These are phyloP conservation scores for Pelmatolapia mariae DNA, from an alignment of 2,113 vertebrate genomes.

Conservation along the genomic window DNA sequence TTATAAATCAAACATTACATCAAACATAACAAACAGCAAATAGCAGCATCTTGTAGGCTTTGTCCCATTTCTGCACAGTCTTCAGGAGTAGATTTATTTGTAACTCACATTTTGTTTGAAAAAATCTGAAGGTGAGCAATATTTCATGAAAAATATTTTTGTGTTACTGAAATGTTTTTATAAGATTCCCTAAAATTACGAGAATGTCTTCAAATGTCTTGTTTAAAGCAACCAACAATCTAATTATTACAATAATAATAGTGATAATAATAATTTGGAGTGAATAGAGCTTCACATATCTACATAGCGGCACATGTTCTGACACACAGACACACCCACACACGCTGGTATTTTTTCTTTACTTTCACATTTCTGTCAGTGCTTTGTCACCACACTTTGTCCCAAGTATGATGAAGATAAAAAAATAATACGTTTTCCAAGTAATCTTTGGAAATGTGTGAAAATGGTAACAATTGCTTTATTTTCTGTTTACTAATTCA, in stretches of 20 bases:
- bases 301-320: background rate
- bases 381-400: background rate
- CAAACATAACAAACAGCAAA: background rate
- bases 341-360: background rate
- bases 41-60: background rate
- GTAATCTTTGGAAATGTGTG: background rate
- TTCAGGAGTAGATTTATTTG: background rate
- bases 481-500: background rate
- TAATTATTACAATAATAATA: background rate
- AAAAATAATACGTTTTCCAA: background rate
- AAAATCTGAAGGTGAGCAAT: background rate
- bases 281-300: background rate
- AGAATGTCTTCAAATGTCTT: background rate
- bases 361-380: background rate
- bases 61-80: background rate
- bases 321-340: background rate
- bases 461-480: background rate
- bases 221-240: background rate
- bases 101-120: background rate
- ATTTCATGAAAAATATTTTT: background rate
- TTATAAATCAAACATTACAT: slow-evolving; percentile 4
- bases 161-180: background rate
- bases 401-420: background rate
- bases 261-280: background rate
- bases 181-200: background rate